Evolutionary conservation across 2,797 vertebrate genomes (phyloP), one percentile per base, ranked within the genome.

Genomic region (Tokudaia muenninki): DNA sequence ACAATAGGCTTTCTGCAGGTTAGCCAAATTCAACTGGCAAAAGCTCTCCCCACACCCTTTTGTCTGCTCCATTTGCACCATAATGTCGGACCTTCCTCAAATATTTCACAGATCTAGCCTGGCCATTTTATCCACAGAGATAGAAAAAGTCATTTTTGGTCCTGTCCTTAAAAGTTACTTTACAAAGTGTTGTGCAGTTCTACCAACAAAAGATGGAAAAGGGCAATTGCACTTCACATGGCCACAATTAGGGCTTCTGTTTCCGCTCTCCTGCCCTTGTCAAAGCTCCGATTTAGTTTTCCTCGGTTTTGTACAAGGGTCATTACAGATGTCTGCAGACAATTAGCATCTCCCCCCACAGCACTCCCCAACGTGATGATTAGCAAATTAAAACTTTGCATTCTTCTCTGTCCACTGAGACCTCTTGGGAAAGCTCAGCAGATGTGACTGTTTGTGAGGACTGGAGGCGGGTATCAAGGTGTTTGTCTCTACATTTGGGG

Each of bases 241-340:
- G 67, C 95, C 96, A 97, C 87, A 96, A 96, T 96, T 98, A 98
- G 94, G 97, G 93, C 75, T 98, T 98, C 97, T 98, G 97, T 98
- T 98, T 98, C 98, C 97, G 91, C 97, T 99, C 97, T 94, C 97
- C 97, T 98, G 98, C 96, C 92, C 97, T 98, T 98, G 92, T 98
- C 95, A 97, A 98, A 98, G 97, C 96, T 98, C 97, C 98, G 97
- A 98, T 98, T 98, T 92, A 94, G 95, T 98, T 98, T 98, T 98
- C 97, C 98, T 98, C 92, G 97, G 97, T 97, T 97, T 98, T 98
- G 97, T 97, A 98, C 97, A 97, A 98, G 97, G 98, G 97, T 98
- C 97, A 98, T 98, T 98, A 98, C 96, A 98, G 96, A 98, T 97
- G 96, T 98, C 98, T 98, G 98, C 94, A 96, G 95, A 98, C 96